Conservation (phyloP, 2,888 invertebrate species). For the Horisme vitalbata region DNA sequence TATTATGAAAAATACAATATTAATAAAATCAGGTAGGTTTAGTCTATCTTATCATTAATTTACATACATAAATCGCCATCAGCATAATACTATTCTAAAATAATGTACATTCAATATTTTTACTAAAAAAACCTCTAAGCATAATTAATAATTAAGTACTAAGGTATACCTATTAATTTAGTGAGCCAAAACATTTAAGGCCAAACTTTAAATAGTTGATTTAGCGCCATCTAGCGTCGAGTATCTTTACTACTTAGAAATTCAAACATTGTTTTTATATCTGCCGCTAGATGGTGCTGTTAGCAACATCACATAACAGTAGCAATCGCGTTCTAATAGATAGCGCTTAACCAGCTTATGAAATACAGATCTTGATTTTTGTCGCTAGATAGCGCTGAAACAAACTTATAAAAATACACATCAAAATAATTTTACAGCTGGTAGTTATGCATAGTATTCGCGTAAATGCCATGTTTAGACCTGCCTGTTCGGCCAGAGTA, state of each 20-base stretch:
- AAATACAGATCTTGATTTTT: no score
- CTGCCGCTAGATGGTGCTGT: constrained; percentile 18
- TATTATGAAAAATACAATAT: no score
- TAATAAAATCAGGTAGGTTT: no score
- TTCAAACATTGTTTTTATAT: neutral
- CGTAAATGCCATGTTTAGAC: constrained; percentile 85
- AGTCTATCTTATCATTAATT: no score
- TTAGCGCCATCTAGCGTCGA: constrained; percentile 21
- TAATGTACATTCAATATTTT: constrained; percentile 1
- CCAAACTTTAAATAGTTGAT: neutral
- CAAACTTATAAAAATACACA: neutral
- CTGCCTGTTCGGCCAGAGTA: constrained; percentile 88
- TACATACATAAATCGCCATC: no score
- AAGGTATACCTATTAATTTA: neutral
- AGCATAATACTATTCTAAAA: constrained; percentile 11
- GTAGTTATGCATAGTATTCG: constrained; percentile 87
- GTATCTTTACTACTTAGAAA: neutral
- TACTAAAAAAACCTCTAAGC: neutral
- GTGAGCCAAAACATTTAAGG: neutral
- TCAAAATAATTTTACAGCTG: constrained; percentile 74
- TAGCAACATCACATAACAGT: no score
- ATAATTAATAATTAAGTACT: neutral
- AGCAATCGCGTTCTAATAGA: no score
- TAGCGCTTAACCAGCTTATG: no score
- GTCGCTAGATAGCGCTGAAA: constrained; percentile 19